Conservation (phyloP, 1,140 invertebrate species). For the Sipha flava region DNA sequence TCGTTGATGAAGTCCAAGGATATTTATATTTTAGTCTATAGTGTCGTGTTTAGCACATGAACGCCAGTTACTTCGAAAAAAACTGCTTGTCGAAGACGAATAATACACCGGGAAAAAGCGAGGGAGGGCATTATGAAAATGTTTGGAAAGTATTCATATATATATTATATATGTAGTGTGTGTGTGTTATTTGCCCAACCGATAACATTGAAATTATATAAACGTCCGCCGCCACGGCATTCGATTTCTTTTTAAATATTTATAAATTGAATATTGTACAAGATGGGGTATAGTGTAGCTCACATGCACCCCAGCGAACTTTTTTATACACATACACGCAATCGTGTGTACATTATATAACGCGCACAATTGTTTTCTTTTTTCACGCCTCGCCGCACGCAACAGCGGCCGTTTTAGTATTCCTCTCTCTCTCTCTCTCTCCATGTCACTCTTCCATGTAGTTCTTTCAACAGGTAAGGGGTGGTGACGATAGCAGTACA, state of each 20-base stretch:
- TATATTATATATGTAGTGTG: no score
- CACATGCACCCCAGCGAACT: background rate
- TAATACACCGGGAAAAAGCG: no score
- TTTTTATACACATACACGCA: background rate
- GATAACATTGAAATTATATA: background rate
- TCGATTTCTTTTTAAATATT: background rate
- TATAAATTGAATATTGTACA: background rate
- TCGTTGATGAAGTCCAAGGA: no score
- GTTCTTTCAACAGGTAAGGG: constrained; percentile 1
- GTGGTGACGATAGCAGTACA: background rate
- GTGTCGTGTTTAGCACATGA: no score
- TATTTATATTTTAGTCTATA: no score
- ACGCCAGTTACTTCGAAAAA: no score
- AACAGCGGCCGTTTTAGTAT: no score
- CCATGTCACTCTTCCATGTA: background rate
- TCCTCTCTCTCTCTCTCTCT: no score
- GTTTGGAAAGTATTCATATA: background rate
- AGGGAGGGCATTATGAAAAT: background rate
- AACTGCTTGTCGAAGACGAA: no score
- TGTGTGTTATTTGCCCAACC: background rate
- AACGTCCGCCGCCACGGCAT: background rate
- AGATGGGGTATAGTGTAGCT: background rate
- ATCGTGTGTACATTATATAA: no score
- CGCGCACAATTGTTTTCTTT: background rate
- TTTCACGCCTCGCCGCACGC: background rate